Base-by-base conservation (phyloP, 2,888 invertebrate species). In the Drosophila leonis region DNA sequence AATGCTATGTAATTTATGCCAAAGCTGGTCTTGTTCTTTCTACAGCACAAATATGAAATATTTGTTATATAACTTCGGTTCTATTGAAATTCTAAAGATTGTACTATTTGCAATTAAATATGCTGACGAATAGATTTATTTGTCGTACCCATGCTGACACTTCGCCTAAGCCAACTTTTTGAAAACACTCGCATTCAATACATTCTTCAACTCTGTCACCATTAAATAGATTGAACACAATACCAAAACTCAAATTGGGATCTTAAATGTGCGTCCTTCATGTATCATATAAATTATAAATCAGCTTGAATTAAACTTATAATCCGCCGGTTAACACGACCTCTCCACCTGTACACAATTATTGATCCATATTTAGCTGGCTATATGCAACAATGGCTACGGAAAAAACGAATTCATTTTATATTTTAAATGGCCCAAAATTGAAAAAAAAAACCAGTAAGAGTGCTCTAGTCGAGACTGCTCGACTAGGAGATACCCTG, bases 291-390 rank as follows among this genome's bases (percentile, higher is more conserved):
- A 37, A 9, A 24, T n/a, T 42, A 46, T 39, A 75, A 74, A 68
- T 75, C 27, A 54, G 27, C 15, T 35, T 0, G 31, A 46, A 44
- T 59, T 49, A 4, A 33, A 29, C 39, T 20, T 29, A 24, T 48
- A 74, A 52, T 46, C 27, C 33, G 1, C 12, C 7, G 20, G 27
- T 24, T 41, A 52, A 13, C 46, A 15, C n/a, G 41, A 55, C 37
- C 24, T 55, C 9, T 41, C 51, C 35, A 31, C 33, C 42, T 31
- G 29, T 18, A 20, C 7, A 29, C 10, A 46, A 46, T 55, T 52
- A 71, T 74, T 70, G 71, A 64, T 41, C 41, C 41, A 20, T 10
- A 10, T 41, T 41, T 10, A 41, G 41, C 41, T 18, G 18, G 18
- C 18, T 41, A 41, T 18, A 18, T 18, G 1, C 41, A 41, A 41